phyloP scores from a whole-genome alignment of 1,140 invertebrate genomes.

The Platorchestia sp. region DNA sequence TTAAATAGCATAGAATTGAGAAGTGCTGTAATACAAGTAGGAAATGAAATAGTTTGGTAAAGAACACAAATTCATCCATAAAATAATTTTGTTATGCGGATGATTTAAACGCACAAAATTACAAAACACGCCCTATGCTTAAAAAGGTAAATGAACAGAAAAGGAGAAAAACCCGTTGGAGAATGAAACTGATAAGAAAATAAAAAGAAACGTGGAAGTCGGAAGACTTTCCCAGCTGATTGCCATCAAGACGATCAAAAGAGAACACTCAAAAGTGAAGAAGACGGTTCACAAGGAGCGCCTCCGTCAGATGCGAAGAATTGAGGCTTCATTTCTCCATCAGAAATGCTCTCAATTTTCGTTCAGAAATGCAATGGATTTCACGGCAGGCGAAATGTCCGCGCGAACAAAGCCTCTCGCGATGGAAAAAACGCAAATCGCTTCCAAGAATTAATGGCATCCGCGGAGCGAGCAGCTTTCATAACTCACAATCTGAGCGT shows the following conservation, averaged over 20 bases:
- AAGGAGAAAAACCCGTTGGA: not conserved
- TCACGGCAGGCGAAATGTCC: not conserved
- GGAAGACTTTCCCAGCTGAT: not conserved
- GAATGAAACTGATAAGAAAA: not conserved
- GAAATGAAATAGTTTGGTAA: not conserved
- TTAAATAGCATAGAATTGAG: no score
- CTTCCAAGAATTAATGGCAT: slow-evolving; percentile 39
- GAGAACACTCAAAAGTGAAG: not conserved
- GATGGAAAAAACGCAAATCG: slow-evolving; percentile 24
- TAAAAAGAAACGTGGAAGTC: not conserved
- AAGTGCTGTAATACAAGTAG: no score
- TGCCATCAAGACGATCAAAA: slow-evolving; percentile 22
- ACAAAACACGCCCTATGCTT: not conserved
- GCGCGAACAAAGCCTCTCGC: slow-evolving; percentile 1
- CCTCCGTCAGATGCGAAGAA: not conserved
- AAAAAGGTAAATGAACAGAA: not conserved
- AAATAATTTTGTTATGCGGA: not conserved
- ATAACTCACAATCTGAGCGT: slow-evolving; percentile 5
- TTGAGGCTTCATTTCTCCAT: not conserved
- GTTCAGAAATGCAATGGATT: slow-evolving; percentile 29
- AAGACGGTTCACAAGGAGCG: not conserved
- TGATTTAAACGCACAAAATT: not conserved
- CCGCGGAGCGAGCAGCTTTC: not conserved
- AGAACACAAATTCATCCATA: not conserved
- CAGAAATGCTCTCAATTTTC: slow-evolving; percentile 26